Evolutionary conservation across 2,888 invertebrate genomes (phyloP), one percentile per base, ranked within the genome.

Genomic region (Parthenolecanium corni): DNA sequence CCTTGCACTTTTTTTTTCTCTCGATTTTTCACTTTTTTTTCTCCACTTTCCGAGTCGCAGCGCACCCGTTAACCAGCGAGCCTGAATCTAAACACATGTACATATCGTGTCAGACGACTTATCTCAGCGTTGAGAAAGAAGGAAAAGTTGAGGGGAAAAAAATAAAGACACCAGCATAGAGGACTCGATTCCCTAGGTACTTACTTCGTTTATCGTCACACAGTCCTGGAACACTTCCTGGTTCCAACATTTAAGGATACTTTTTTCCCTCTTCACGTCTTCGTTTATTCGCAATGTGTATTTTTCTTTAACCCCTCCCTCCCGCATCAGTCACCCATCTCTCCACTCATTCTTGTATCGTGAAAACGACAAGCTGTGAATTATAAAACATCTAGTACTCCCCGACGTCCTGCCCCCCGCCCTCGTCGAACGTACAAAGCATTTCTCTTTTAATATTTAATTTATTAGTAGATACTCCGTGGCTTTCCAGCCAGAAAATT

Each of bases 171-270:
- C 52, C 21, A 53, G 53, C 9, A 31, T 9, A 31, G 31, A 31
- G 31, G 9, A 31, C 9, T 31, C 40, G 53, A 53, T 53, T 53
- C 53, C 53, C 53, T 53, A 23, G 53, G 40, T 53, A 53, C 31
- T 53, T 53, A 23, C 40, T 53, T 53, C 40, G 53, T 53, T 53
- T 53, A 53, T 53, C 40, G 53, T 53, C 53, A 53, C 31, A 31
- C 53, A 36, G 53, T 53, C 53, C 40, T 23, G 16, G 40, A 53
- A 40, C 40, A 53, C 53, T 53, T 53, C 53, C 53, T 53, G 53
- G 40, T 40, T 53, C 16, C 18, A 53, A 53, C 53, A 53, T 53
- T 53, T 53, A 40, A 38, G 23, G 53, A 20, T 53, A 31, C 16
- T 38, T 38, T 38, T 20, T 42, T 53, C 21, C 16, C 16, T 16